A percentile compares a stretch with the other conserved stretches of the same genome.
phyloP scores from a whole-genome alignment of 2,888 invertebrate species.

The Agonopterix heracliana region DNA sequence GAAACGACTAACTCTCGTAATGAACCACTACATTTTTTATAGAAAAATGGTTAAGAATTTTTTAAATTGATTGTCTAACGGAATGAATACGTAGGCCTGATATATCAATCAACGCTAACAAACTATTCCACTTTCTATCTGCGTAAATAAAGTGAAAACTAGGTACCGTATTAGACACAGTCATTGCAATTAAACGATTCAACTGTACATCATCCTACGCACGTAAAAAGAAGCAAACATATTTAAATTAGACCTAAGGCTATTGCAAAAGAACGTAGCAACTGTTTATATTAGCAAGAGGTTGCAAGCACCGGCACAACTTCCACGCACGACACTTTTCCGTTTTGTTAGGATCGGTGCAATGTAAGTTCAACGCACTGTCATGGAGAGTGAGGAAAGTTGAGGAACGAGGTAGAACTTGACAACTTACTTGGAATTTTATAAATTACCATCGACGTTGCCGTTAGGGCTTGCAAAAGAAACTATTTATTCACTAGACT shows the following conservation, averaged over 20 bases:
- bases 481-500: no score
- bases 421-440: constrained; percentile 21
- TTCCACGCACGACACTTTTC: constrained; percentile 41
- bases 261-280: not conserved
- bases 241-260: not conserved
- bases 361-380: constrained; percentile 32
- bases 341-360: constrained; percentile 43
- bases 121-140: not conserved
- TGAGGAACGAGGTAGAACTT: constrained; percentile 40
- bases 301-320: constrained; percentile 6
- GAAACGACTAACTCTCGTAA: no score
- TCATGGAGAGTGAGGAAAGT: constrained; percentile 41
- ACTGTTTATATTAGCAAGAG: not conserved
- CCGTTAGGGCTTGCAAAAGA: not conserved
- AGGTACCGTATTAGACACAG: not conserved
- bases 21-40: no score
- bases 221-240: not conserved
- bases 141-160: not conserved
- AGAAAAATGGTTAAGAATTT: no score
- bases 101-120: no score
- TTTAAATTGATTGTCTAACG: no score
- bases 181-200: not conserved
- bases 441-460: constrained; percentile 1
- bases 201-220: not conserved
- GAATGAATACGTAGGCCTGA: no score